Evolutionary conservation across 1,140 invertebrate genomes (phyloP).

Genomic region (Microplitis demolitor): DNA sequence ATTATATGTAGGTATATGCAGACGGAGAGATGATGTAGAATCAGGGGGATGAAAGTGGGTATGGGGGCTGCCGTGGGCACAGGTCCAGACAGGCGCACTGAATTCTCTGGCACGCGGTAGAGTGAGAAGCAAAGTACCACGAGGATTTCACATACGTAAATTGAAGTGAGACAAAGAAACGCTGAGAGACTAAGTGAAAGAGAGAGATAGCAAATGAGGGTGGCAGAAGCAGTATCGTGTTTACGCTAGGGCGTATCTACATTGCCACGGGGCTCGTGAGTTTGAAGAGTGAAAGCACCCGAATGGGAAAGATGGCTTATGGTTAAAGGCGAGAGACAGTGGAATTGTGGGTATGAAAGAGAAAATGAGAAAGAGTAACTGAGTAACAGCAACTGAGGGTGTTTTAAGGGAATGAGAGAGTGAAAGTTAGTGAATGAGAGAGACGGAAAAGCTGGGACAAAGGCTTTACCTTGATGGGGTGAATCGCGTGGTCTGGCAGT

Average conservation of each 20-base stretch:
- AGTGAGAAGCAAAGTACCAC: no score
- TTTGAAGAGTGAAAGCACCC: neutral
- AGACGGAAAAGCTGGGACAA: constrained; percentile 17
- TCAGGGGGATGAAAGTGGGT: neutral
- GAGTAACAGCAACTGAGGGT: neutral
- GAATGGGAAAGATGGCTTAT: neutral
- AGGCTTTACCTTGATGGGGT: constrained; percentile 25
- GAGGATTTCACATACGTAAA: neutral
- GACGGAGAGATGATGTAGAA: neutral
- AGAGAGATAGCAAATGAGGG: neutral
- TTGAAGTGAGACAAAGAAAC: neutral
- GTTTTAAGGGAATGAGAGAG: neutral
- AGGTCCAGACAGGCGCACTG: constrained; percentile 9
- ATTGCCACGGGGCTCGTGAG: constrained; percentile 3
- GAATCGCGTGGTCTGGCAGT: constrained; percentile 41
- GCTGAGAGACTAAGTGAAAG: neutral
- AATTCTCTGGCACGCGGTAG: neutral
- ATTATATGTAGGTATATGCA: neutral
- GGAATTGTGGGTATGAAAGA: constrained; percentile 10
- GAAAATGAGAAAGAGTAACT: no score
- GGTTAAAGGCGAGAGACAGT: neutral
- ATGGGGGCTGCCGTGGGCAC: neutral
- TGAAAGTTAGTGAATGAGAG: neutral
- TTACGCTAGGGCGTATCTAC: constrained; percentile 37
- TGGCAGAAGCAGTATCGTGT: constrained; percentile 34